Base-by-base conservation (phyloP, 2,888 invertebrate species). In the Epinotia demarniana region DNA sequence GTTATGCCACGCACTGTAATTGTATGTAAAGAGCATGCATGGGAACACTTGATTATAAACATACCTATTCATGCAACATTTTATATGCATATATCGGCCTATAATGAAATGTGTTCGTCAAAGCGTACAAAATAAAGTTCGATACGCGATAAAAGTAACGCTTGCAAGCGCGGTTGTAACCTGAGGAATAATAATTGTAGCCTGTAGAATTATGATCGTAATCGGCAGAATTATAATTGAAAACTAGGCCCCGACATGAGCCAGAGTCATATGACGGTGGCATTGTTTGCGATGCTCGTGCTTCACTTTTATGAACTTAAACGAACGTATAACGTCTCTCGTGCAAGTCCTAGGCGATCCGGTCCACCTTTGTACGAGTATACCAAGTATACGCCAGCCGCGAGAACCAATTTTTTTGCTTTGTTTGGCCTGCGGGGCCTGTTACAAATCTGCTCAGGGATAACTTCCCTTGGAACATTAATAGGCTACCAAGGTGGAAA, bases 131-230 rank as follows among this genome's bases (percentile, higher is more conserved):
- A 86, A 86, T 82, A 81, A 79, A 81, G 84, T 88, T 87, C 85
- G 85, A 80, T 81, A 83, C 85, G 84, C 73, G 90, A 90, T 90
- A 90, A 90, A 61, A 53, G 62, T 53, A 33, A 18, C 60, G 33
- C 11, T 61, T 16, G 60, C 57, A 11, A 33, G 16, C 61, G 58
- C 23, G 19, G 6, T 19, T 19, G 46, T 60, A 49, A 60, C 57
- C 23, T 8, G 46, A 69, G 57, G 2, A 69, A 69, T 69, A 69
- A 60, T 69, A 68, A 43, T 58, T 69, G 58, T 60, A 69, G 39
- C 69, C 46, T 46, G 58, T 69, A 69, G 23, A 67, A 57, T 57
- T 67, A 57, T 57, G 58, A n/a, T 13, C 58, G 69, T 58, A 60
- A 58, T 43, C 46, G n/a, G n/a, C 23, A 58, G 19, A 23, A 46